Percentiles rank a stretch among this genome's conserved stretches.
phyloP scores from a whole-genome alignment of 2,888 invertebrate species.

The Ceriagrion tenellum region DNA sequence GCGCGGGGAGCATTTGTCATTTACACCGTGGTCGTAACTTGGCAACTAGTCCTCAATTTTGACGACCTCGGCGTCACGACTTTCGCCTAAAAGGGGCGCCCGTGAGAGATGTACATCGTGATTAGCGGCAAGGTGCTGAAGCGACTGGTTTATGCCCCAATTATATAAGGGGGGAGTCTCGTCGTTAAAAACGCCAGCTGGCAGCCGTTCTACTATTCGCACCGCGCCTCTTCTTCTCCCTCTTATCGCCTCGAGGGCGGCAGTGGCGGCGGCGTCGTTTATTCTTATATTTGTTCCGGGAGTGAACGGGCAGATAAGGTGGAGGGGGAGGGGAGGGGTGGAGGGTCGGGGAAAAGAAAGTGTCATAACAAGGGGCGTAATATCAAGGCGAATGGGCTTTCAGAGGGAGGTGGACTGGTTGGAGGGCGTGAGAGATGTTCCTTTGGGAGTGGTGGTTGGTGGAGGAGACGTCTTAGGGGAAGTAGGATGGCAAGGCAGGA shows the following conservation, averaged over 20 bases:
- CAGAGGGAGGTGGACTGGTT: not conserved
- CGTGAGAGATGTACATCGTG: not conserved
- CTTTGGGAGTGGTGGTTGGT: too few species aligned
- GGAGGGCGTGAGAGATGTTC: not conserved
- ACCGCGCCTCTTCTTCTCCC: not conserved
- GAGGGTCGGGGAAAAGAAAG: too few species aligned
- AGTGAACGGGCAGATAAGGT: slow-evolving; percentile 4
- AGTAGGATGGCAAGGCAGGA: not conserved
- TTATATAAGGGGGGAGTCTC: not conserved
- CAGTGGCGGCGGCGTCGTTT: not conserved
- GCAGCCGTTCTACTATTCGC: not conserved
- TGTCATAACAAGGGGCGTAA: not conserved
- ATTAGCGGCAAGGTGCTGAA: not conserved
- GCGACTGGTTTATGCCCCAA: slow-evolving; percentile 22
- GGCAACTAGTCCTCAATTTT: not conserved
- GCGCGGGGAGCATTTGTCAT: not conserved
- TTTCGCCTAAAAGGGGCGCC: not conserved
- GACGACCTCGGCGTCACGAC: not conserved
- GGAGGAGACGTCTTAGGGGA: too few species aligned
- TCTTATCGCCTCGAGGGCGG: not conserved
- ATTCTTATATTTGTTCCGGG: not conserved
- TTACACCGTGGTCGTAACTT: slow-evolving; percentile 6
- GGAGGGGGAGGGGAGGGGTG: not conserved
- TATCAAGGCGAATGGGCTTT: not conserved
- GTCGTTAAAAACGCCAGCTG: slow-evolving; percentile 26